Evolutionary conservation across 2,113 vertebrate species (phyloP), one percentile per base, ranked within the genome.

Genomic region (Perca flavescens): DNA sequence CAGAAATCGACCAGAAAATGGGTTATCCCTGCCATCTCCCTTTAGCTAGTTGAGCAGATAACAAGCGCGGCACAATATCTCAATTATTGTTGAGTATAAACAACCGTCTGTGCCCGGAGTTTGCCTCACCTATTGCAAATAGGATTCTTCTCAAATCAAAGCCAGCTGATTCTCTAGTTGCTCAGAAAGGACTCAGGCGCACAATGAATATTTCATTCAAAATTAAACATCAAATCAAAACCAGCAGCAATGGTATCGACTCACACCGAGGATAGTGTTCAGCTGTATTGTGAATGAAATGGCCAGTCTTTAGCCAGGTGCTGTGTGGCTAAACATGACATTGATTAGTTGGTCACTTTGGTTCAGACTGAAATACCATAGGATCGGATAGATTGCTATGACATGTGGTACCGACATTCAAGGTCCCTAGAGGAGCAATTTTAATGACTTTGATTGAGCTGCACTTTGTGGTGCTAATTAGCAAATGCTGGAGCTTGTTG

Each of bases 21-120:
- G 77, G 86, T 92, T 83, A 84, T 86, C 83, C 77, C 61, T 17
- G 67, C 58, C 78, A 75, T 84, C 69, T 77, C 60, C 70, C 57
- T 54, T 68, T 67, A 78, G 86, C 70, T 68, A 58, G 58, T 68
- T 73, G 63, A 34, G 50, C 76, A 70, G 83, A 83, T 81, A 88
- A 86, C 73, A 86, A 82, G 87, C 58, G 13, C 78, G 65, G 84
- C 86, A 82, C 49, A 87, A 88, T 88, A 89, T 86, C 77, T 73
- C 79, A 81, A 83, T 86, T 89, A 80, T 85, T 79, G 82, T 85
- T 85, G 79, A 54, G 76, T 78, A 79, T 70, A 85, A 90, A 91
- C 83, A 78, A 61, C 57, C 13, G 79, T 47, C 66, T 77, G 74
- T 47, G 75, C 28, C 79, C 40, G 63, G 52, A 64, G 82, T 88